phyloP scores from a whole-genome alignment of 2,113 vertebrate genomes.

The Ictalurus furcatus region DNA sequence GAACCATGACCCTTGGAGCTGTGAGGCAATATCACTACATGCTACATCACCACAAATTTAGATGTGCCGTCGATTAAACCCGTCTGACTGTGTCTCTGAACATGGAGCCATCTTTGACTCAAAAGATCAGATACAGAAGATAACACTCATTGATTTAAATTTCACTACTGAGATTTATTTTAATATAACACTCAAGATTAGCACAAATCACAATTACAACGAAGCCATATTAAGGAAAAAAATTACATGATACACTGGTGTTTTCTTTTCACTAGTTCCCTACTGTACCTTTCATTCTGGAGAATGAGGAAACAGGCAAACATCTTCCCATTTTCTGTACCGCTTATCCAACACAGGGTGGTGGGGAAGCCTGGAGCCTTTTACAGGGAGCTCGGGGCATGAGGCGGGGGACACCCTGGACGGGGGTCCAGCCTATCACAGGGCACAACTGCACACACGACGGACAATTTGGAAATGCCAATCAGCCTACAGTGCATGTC shows the following conservation, averaged over 20 bases:
- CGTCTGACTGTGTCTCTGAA: not conserved
- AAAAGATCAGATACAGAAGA: not conserved
- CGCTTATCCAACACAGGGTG: no score
- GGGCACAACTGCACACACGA: no score
- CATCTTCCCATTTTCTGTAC: no score
- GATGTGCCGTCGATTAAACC: not conserved
- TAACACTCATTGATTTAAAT: not conserved
- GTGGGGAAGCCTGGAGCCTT: no score
- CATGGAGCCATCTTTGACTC: not conserved
- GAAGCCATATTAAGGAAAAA: not conserved
- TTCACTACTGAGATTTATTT: not conserved
- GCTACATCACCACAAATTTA: not conserved
- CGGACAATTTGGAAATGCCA: no score
- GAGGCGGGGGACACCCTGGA: no score
- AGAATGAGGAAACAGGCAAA: no score
- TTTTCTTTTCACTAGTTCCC: not conserved
- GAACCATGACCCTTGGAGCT: not conserved
- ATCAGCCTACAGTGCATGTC: no score
- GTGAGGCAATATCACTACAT: not conserved
- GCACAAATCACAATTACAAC: not conserved
- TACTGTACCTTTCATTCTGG: no score
- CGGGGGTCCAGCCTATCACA: no score
- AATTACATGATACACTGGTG: not conserved
- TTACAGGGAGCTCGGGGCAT: no score
- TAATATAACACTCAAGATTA: not conserved